Evolutionary conservation across 2,113 vertebrate species (phyloP).

Genomic region (Spea bombifrons): DNA sequence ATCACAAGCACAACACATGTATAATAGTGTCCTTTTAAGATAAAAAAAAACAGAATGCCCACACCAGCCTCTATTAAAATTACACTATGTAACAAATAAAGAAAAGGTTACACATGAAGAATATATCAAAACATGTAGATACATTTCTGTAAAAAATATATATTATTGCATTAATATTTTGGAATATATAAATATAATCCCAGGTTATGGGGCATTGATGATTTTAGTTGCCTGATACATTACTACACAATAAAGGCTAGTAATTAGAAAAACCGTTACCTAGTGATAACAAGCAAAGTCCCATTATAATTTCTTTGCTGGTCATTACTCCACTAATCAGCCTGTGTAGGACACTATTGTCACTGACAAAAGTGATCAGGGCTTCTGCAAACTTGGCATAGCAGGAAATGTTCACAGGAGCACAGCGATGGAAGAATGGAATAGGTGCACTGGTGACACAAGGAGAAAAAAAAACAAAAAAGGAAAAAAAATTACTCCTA

Average conservation of each 20-base stretch:
- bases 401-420: constrained; percentile 92
- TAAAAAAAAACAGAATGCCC: not conserved
- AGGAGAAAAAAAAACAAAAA: constrained; percentile 81
- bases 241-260: constrained; percentile 69
- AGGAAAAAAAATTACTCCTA: constrained; percentile 83
- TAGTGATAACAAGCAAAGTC: constrained; percentile 94
- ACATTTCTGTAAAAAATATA: not conserved
- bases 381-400: constrained; percentile 94
- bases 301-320: constrained; percentile 97
- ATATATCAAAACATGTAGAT: not conserved
- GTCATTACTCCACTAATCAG: constrained; percentile 93
- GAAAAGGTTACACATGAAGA: not conserved
- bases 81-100: not conserved
- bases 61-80: not conserved
- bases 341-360: constrained; percentile 93
- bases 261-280: constrained; percentile 87
- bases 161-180: not conserved
- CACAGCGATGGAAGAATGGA: constrained; percentile 97
- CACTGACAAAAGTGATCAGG: constrained; percentile 93
- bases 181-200: not conserved
- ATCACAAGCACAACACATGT: not conserved
- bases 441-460: constrained; percentile 87
- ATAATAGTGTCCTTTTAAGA: not conserved
- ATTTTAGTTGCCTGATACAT: constrained; percentile 58
- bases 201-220: not conserved